Evolutionary conservation across 2,888 invertebrate genomes (phyloP).

Genomic region (Hecatera dysodea): DNA sequence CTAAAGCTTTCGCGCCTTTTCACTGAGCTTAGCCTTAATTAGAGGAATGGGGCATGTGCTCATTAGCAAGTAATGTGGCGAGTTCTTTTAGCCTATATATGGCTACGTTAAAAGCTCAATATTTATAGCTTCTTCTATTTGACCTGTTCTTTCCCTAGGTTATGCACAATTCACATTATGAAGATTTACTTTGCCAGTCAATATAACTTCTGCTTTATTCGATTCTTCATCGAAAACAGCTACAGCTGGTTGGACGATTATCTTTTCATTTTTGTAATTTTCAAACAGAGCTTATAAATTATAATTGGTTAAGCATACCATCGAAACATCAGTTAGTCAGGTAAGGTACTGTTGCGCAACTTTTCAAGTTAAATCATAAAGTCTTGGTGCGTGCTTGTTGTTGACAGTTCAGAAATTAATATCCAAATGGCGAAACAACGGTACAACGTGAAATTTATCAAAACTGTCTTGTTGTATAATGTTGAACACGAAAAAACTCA

Average conservation of each 20-base stretch:
- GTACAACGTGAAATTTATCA: constrained; percentile 12
- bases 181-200: neutral
- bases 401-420: constrained; percentile 42
- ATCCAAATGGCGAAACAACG: constrained; percentile 28
- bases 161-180: neutral
- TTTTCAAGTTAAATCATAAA: constrained; percentile 21
- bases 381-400: constrained; percentile 10
- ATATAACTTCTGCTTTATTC: neutral
- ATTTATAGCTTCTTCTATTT: constrained; percentile 18
- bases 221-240: neutral
- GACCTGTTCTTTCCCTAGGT: constrained; percentile 9
- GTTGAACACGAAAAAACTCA: constrained; percentile 15
- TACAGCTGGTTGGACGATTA: neutral
- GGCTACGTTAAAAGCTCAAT: constrained; percentile 23
- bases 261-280: no score
- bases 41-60: constrained; percentile 51
- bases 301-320: neutral
- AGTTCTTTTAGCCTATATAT: constrained; percentile 27
- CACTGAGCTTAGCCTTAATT: constrained; percentile 42
- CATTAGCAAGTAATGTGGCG: constrained; percentile 45
- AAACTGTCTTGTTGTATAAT: constrained; percentile 19
- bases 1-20: constrained; percentile 28
- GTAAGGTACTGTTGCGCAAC: constrained; percentile 8
- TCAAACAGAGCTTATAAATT: no score
- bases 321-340: neutral